Evolutionary conservation across 1,140 invertebrate species (phyloP).

Genomic region (Trachymyrmex septentrionalis): DNA sequence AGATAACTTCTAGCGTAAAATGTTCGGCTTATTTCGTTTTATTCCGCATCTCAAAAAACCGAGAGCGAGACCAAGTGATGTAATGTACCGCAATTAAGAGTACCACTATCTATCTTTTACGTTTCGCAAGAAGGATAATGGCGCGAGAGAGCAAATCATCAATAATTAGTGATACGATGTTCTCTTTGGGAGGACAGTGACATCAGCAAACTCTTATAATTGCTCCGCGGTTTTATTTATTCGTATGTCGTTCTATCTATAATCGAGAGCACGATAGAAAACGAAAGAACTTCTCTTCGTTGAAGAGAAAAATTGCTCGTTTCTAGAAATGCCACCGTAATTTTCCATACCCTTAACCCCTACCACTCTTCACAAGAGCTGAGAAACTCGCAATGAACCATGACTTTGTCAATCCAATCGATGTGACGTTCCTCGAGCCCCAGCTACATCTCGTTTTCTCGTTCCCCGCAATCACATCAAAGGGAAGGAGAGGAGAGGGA

Average conservation of each 20-base stretch:
- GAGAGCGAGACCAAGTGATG: neutral
- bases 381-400: slow-evolving; percentile 49
- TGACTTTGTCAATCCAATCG: slow-evolving; percentile 43
- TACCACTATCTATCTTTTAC: slow-evolving; percentile 2
- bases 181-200: neutral
- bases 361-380: neutral
- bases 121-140: neutral
- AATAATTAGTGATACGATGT: slow-evolving; percentile 43
- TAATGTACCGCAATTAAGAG: slow-evolving; percentile 5
- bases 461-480: neutral
- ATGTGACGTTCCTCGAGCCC: slow-evolving; percentile 24
- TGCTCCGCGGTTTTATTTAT: slow-evolving; percentile 34
- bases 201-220: slow-evolving; percentile 15
- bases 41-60: neutral
- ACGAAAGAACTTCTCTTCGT: slow-evolving; percentile 33
- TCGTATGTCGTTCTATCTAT: neutral
- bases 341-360: slow-evolving; percentile 59
- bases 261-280: slow-evolving; percentile 11
- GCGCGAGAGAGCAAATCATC: slow-evolving; percentile 26
- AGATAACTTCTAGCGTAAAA: neutral
- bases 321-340: slow-evolving; percentile 57
- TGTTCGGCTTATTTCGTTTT: slow-evolving; percentile 2
- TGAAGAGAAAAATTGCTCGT: slow-evolving; percentile 55
- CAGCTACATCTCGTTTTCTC: slow-evolving; percentile 43
- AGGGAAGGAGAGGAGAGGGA: neutral